Conservation (phyloP, 2,797 vertebrate species). For the Sitta carolinensis region DNA sequence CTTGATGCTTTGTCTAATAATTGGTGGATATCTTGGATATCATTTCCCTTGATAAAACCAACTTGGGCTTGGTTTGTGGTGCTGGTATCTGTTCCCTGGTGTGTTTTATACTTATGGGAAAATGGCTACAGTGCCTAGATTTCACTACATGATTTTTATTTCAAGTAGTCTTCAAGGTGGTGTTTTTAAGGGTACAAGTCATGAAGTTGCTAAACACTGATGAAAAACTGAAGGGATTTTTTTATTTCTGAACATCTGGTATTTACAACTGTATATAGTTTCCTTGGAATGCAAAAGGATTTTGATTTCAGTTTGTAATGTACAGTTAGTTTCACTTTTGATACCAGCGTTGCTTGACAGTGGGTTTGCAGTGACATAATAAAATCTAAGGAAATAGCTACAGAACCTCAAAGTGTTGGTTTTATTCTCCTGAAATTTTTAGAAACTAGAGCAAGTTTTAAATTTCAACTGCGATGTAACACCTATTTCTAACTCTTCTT, state of each 20-base stretch:
- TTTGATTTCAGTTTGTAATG: background rate
- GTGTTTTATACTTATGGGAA: background rate
- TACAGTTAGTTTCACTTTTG: background rate
- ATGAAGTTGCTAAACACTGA: background rate
- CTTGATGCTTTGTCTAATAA: background rate
- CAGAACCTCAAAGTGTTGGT: background rate
- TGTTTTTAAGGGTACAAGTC: background rate
- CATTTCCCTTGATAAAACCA: background rate
- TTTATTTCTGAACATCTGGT: background rate
- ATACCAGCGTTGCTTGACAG: background rate
- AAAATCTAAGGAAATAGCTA: background rate
- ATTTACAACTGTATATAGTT: background rate
- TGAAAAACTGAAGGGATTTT: background rate
- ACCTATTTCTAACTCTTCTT: background rate
- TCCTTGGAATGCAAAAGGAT: background rate
- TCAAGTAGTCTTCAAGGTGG: background rate
- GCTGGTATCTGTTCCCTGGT: background rate
- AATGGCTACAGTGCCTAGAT: fast-evolving
- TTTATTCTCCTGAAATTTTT: background rate
- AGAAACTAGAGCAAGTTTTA: background rate
- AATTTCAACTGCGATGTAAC: background rate
- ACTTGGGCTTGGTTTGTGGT: fast-evolving
- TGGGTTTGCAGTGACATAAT: background rate
- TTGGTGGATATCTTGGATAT: background rate
- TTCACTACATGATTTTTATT: background rate